These are phyloP conservation scores for Vipera latastei DNA, from an alignment of 2,797 vertebrate genomes.

Conservation along the genomic window DNA sequence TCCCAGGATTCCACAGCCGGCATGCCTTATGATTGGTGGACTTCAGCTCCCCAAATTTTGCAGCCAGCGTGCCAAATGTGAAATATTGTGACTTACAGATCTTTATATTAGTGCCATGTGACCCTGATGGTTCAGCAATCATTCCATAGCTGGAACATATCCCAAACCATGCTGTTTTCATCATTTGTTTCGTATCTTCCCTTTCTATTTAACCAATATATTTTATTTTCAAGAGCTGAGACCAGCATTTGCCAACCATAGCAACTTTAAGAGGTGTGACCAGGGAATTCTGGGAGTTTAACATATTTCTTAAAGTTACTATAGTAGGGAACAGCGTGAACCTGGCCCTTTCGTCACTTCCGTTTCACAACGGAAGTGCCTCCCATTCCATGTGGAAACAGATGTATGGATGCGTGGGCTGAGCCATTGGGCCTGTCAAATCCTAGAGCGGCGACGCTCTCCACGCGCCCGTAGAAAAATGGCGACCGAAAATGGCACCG, in stretches of 20 bases:
- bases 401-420: neutral
- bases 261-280: neutral
- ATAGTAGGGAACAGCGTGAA: neutral
- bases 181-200: neutral
- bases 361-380: neutral
- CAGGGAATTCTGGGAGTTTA: neutral
- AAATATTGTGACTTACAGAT: too few species aligned
- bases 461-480: neutral
- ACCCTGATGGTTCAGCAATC: neutral
- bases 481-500: neutral
- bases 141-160: neutral
- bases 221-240: too few species aligned
- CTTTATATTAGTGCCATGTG: neutral
- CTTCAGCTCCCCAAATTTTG: too few species aligned
- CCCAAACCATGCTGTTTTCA: neutral
- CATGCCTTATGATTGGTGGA: too few species aligned
- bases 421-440: neutral
- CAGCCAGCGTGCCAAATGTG: too few species aligned
- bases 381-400: too few species aligned
- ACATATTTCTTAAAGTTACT: neutral
- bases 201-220: neutral
- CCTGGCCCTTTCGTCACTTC: neutral
- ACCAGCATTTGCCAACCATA: neutral
- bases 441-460: neutral
- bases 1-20: too few species aligned